Percentiles rank a stretch among this genome's conserved stretches.
Conservation (phyloP, 2,797 vertebrate genomes). For the Paedocypris micromegethes region DNA sequence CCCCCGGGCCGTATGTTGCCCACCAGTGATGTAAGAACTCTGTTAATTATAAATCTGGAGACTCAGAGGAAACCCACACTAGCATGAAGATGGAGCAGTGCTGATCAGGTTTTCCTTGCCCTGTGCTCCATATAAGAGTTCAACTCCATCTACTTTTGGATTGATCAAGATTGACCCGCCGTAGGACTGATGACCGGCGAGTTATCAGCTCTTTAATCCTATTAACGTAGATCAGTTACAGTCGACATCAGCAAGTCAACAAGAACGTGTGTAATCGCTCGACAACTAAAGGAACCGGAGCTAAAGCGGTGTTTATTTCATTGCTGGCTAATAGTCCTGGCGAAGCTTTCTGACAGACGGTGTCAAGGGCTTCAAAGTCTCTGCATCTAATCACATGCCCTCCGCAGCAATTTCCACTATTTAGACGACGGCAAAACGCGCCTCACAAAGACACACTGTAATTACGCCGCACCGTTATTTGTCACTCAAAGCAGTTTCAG, state of each 20-base stretch:
- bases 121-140: too few species aligned
- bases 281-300: conserved; percentile 61
- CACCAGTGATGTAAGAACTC: too few species aligned
- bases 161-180: conserved; percentile 34
- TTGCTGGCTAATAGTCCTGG: conserved; percentile 54
- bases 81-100: not conserved
- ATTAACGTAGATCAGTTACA: conserved; percentile 66
- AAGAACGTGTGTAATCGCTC: conserved; percentile 59
- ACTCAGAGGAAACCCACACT: too few species aligned
- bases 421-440: conserved; percentile 6
- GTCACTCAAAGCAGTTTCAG: conserved; percentile 12
- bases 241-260: conserved; percentile 60
- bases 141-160: conserved; percentile 25
- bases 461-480: conserved; percentile 21
- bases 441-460: conserved; percentile 20
- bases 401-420: conserved; percentile 9
- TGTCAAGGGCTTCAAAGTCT: not conserved
- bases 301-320: conserved; percentile 65
- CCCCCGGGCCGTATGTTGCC: too few species aligned
- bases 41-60: too few species aligned
- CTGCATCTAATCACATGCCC: conserved; percentile 19
- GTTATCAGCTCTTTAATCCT: conserved; percentile 58
- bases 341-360: conserved; percentile 48
- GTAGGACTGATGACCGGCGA: conserved; percentile 44
- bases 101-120: conserved; percentile 33